Base-by-base conservation (phyloP, 2,113 vertebrate genomes). In the Chunga burmeisteri region DNA sequence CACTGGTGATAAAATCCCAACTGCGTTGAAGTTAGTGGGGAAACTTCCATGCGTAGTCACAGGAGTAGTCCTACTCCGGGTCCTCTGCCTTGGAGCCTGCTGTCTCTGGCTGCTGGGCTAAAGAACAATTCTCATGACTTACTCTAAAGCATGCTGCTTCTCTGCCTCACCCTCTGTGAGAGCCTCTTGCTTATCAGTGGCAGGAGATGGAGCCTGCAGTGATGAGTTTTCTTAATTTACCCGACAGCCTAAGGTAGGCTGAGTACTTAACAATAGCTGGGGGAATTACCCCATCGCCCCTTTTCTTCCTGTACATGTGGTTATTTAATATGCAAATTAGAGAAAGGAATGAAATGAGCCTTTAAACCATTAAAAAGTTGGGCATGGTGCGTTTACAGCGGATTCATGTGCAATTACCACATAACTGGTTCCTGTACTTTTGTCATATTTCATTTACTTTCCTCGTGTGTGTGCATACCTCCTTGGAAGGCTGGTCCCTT, bases 381-480 rank as follows among this genome's bases (percentile, higher is more conserved):
- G 61, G 66, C 53, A 29, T 36, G 40, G 58, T 89, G 84, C 6
- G 3, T 94, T 95, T 94, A 67, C 5, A 4, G 58, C 2, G 3
- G 62, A 85, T 91, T 91, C 47, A 36, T 87, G 72, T 77, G 62
- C 87, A 65, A 22, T 81, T 88, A 25, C 40, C 81, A 77, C 85
- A 40, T 66, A 79, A 53, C 34, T 92, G 70, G 27, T 65, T 96
- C 36, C 77, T 81, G 47, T 49, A 62, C 25, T 40, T 96, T 92
- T 95, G 90, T 81, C 92, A 94, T 77, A 42, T 91, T 96, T 94
- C 72, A 67, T 91, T 93, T 94, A 73, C 73, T 87, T 88, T 68
- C 55, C 82, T 16, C 58, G 17, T 63, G 40, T 59, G 13, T 34
- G 34, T 53, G 55, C 29, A 10, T 83, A 38, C 27, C 59, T 92